These are phyloP conservation scores for Megalopta genalis DNA, from an alignment of 1,140 invertebrate genomes.

Conservation along the genomic window DNA sequence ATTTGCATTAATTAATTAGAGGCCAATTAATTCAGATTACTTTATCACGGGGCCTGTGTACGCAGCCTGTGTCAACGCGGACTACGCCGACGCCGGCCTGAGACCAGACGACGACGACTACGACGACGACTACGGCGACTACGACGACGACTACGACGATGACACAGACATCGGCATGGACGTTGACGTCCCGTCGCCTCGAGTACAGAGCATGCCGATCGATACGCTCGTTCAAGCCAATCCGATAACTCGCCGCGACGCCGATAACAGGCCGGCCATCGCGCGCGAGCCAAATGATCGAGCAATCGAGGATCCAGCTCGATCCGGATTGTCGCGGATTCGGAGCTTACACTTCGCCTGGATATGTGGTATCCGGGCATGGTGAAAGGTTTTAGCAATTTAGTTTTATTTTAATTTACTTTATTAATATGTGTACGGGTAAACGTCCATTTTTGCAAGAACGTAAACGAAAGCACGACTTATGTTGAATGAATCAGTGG, in stretches of 20 bases:
- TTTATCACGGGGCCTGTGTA: slow-evolving; percentile 58
- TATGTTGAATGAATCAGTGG: too few relatives aligned
- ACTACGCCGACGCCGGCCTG: slow-evolving; percentile 30
- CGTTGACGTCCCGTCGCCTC: slow-evolving; percentile 53
- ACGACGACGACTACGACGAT: slow-evolving; percentile 44
- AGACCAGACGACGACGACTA: slow-evolving; percentile 38
- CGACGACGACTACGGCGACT: slow-evolving; percentile 25
- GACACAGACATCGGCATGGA: slow-evolving; percentile 44
- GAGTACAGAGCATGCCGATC: slow-evolving; percentile 39
- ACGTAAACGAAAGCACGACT: too few relatives aligned
- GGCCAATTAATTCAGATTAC: slow-evolving; percentile 67
- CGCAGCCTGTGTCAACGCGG: slow-evolving; percentile 33
- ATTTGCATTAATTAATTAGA: slow-evolving; percentile 66
- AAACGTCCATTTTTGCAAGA: too few relatives aligned
- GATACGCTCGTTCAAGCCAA: slow-evolving; percentile 58
- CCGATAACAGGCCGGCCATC: slow-evolving; percentile 21
- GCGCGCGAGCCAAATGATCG: neutral
- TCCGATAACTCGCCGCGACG: slow-evolving; percentile 56
- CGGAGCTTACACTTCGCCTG: too few relatives aligned
- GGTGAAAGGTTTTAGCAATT: too few relatives aligned
- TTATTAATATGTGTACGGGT: too few relatives aligned
- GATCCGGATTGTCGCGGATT: too few relatives aligned
- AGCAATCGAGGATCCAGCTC: too few relatives aligned
- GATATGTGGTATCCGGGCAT: too few relatives aligned
- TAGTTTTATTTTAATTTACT: too few relatives aligned